phyloP scores from a whole-genome alignment of 1,140 invertebrate species.

The Galleria mellonella region DNA sequence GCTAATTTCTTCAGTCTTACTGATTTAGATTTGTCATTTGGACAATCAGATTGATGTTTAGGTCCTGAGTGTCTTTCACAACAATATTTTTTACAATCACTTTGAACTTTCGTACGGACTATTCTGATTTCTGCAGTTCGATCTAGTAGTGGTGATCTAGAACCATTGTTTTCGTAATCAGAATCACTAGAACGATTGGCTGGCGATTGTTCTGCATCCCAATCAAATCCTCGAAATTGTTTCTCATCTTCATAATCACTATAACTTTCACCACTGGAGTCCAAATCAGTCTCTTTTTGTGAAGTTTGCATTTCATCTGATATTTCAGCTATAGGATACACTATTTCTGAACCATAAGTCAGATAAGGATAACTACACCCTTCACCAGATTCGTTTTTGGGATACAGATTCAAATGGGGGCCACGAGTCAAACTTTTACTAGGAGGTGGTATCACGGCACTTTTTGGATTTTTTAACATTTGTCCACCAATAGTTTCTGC shows the following conservation, averaged over 20 bases:
- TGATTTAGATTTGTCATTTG: constrained; percentile 58
- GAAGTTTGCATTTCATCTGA: constrained; percentile 85
- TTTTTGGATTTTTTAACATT: constrained; percentile 76
- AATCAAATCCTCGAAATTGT: constrained; percentile 70
- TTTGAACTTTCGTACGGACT: constrained; percentile 54
- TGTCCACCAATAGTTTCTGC: constrained; percentile 79
- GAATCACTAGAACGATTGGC: constrained; percentile 70
- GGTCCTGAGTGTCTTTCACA: constrained; percentile 44
- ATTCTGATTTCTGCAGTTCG: constrained; percentile 52
- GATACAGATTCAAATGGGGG: constrained; percentile 79
- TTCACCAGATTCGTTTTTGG: constrained; percentile 68
- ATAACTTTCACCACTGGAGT: constrained; percentile 72
- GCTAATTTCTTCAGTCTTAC: constrained; percentile 63
- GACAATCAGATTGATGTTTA: constrained; percentile 44
- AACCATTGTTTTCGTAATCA: constrained; percentile 77
- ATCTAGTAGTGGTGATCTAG: constrained; percentile 75
- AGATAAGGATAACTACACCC: constrained; percentile 77
- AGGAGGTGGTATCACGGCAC: constrained; percentile 77
- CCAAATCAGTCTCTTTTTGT: constrained; percentile 78
- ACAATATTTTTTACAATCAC: constrained; percentile 59
- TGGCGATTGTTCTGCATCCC: constrained; percentile 66
- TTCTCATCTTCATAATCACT: constrained; percentile 76
- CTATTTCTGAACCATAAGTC: constrained; percentile 84
- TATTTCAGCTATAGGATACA: constrained; percentile 89
- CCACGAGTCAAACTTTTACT: constrained; percentile 79